Evolutionary conservation across 2,113 vertebrate genomes (phyloP).

Genomic region (Trematocara marginatum): DNA sequence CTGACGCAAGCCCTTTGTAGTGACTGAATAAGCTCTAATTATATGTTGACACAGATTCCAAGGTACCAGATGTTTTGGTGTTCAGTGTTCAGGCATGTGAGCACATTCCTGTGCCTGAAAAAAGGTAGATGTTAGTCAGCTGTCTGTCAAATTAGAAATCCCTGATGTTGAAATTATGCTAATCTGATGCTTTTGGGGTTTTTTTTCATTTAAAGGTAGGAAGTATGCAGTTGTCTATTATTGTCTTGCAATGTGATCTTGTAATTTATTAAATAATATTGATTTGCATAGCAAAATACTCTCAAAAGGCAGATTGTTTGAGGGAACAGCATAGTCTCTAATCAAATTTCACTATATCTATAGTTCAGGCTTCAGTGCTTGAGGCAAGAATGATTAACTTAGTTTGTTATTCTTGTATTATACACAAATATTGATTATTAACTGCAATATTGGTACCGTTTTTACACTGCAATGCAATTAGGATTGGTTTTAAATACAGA

Average conservation of each 20-base stretch:
- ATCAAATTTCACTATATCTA: neutral
- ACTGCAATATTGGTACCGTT: neutral
- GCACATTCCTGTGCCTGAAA: neutral
- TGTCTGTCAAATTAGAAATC: neutral
- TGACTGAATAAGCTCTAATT: neutral
- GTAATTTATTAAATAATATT: neutral
- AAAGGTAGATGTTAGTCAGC: neutral
- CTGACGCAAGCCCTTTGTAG: neutral
- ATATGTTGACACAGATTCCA: neutral
- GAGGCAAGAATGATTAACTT: neutral
- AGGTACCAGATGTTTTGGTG: slow-evolving; percentile 4
- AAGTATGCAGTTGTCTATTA: neutral
- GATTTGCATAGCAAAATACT: neutral
- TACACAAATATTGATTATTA: neutral
- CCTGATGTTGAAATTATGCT: neutral
- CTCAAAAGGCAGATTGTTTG: neutral
- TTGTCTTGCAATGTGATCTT: neutral
- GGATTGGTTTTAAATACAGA: neutral
- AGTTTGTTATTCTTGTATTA: neutral
- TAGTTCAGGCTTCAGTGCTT: neutral
- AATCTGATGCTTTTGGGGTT: neutral
- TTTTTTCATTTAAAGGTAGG: neutral
- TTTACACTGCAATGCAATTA: neutral
- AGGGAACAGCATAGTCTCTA: neutral
- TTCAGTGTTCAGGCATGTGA: neutral